phyloP scores from a whole-genome alignment of 2,113 vertebrate species.

The Psophia crepitans region DNA sequence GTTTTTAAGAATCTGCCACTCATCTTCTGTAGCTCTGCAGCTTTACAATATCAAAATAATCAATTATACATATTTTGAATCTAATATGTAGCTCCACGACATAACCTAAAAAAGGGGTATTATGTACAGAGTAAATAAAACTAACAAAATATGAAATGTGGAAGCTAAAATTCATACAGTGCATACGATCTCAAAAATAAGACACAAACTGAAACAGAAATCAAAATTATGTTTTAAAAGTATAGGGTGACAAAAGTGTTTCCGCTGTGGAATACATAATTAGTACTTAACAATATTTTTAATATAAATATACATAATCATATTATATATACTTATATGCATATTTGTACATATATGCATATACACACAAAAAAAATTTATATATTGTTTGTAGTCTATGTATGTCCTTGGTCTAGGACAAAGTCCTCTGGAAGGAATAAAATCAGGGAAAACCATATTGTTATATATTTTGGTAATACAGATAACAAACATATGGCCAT shows the following conservation, averaged over 20 bases:
- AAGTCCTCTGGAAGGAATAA: not conserved
- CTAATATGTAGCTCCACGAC: not conserved
- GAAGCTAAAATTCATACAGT: not conserved
- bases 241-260: not conserved
- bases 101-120: not conserved
- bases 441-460: not conserved
- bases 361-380: not conserved
- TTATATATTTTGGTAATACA: not conserved
- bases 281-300: not conserved
- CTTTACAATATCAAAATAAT: not conserved
- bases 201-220: not conserved
- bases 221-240: not conserved
- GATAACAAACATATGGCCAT: not conserved
- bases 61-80: not conserved
- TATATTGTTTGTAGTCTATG: not conserved
- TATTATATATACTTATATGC: not conserved
- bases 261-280: not conserved
- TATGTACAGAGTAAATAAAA: not conserved
- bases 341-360: too few species aligned
- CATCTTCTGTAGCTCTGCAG: not conserved
- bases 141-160: not conserved
- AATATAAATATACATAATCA: not conserved
- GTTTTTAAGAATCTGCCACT: not conserved
- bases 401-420: not conserved
- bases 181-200: not conserved